Evolutionary conservation across 35 echinoderm and acorn worm species (phyloP).

Genomic region (Holothuria glaberrima): DNA sequence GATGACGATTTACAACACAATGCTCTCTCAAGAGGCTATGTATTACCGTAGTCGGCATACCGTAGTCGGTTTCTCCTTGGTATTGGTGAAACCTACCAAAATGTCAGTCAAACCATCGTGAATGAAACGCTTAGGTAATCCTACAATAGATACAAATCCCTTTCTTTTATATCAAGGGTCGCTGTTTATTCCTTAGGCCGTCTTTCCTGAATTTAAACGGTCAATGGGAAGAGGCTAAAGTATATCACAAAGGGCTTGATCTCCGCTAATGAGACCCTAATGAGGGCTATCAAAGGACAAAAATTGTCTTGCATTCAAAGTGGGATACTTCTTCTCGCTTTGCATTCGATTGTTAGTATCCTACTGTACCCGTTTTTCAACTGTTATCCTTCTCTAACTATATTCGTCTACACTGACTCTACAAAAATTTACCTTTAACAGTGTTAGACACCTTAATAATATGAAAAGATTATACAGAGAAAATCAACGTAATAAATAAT

Average conservation of each 20-base stretch:
- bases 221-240: background rate
- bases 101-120: slow-evolving; percentile 5
- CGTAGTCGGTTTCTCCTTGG: background rate
- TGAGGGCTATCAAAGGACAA: background rate
- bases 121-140: slow-evolving; percentile 6
- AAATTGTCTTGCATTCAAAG: background rate
- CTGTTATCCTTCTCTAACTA: background rate
- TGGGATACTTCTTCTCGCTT: background rate
- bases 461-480: background rate
- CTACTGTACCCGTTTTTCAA: background rate
- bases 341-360: background rate
- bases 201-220: background rate
- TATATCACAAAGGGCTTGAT: background rate
- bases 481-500: background rate
- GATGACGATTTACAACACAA: background rate
- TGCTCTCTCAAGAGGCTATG: background rate
- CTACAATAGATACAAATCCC: slow-evolving; percentile 10
- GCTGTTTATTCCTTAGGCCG: slow-evolving; percentile 14
- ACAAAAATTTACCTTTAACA: background rate
- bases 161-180: background rate
- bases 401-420: background rate
- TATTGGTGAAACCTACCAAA: background rate
- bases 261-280: slow-evolving; percentile 32
- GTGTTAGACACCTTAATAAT: background rate
- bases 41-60: too few relatives aligned